Conservation (phyloP, 2,888 invertebrate species). For the Calameuta idolon region DNA sequence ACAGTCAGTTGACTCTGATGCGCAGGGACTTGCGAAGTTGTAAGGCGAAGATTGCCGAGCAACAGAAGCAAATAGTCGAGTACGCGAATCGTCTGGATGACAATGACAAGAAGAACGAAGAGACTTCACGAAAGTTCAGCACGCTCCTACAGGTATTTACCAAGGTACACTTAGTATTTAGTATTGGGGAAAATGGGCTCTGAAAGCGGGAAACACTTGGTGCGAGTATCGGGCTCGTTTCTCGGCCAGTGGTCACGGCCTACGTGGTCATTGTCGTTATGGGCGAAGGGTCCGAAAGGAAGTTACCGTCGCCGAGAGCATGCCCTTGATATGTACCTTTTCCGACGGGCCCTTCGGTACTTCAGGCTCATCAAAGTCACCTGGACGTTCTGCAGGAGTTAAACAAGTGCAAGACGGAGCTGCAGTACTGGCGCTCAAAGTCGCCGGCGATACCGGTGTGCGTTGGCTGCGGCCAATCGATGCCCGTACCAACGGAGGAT, state of each 20-base stretch:
- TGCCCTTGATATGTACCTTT: constrained; percentile 5
- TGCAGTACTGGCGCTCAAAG: constrained; percentile 92
- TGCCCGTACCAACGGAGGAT: constrained; percentile 72
- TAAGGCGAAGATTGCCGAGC: constrained; percentile 85
- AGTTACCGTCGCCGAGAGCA: background rate
- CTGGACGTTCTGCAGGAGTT: constrained; percentile 74
- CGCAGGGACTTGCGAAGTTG: constrained; percentile 84
- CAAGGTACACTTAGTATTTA: constrained; percentile 47
- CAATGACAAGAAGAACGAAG: constrained; percentile 91
- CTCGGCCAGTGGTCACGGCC: background rate
- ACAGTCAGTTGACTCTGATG: constrained; percentile 82
- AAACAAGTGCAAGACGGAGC: constrained; percentile 91
- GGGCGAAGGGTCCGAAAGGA: background rate
- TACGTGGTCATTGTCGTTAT: too few relatives aligned
- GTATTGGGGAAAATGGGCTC: background rate
- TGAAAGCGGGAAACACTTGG: background rate
- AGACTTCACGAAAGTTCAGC: constrained; percentile 89
- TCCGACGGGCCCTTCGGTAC: constrained; percentile 8
- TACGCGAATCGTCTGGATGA: constrained; percentile 89
- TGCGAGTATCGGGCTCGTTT: background rate
- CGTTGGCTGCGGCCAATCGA: constrained; percentile 78
- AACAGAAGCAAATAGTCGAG: constrained; percentile 86
- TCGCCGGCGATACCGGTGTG: constrained; percentile 84
- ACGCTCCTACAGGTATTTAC: constrained; percentile 80
- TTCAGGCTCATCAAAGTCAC: constrained; percentile 22